A percentile compares a stretch with the other conserved stretches of the same genome.
Evolutionary conservation across 2,113 vertebrate genomes (phyloP).

Genomic region (Pao palembangensis): DNA sequence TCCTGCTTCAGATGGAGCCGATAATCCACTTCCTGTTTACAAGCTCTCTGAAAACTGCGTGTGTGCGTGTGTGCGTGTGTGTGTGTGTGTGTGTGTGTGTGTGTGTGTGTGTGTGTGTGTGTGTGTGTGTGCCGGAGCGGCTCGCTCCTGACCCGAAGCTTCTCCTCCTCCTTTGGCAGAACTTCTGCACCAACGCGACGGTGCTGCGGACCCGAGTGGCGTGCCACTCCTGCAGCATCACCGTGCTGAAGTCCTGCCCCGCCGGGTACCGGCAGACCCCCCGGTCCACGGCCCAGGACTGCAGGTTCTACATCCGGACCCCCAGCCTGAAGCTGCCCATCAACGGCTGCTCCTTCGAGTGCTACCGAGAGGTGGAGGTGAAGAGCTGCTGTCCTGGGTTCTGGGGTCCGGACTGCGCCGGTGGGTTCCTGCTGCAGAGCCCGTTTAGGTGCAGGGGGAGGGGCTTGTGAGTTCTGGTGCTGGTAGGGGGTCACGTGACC

Average conservation of each 20-base stretch:
- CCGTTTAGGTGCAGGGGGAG: no score
- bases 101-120: neutral
- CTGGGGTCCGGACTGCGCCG: constrained; percentile 74
- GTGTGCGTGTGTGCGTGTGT: no score
- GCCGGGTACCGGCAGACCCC: constrained; percentile 38
- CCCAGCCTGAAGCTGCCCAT: constrained; percentile 1
- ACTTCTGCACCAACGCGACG: constrained; percentile 48
- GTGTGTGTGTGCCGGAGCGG: neutral
- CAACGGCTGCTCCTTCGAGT: constrained; percentile 66
- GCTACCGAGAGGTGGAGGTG: constrained; percentile 53
- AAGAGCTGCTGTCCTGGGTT: constrained; percentile 69
- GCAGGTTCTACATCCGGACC: constrained; percentile 55
- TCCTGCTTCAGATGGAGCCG: constrained; percentile 27
- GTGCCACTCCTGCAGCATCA: constrained; percentile 65
- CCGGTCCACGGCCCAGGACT: neutral
- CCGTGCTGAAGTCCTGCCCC: constrained; percentile 33
- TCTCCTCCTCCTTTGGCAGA: constrained; percentile 41
- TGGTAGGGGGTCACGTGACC: neutral
- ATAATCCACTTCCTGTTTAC: constrained; percentile 36
- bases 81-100: neutral
- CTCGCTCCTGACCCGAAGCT: neutral
- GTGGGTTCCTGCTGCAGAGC: constrained; percentile 50
- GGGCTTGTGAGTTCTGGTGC: neutral
- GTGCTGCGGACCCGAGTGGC: constrained; percentile 40
- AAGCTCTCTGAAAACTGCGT: no score